These are phyloP conservation scores for Nipponacmea schrenckii DNA, from an alignment of 2,888 invertebrate species.

Conservation along the genomic window DNA sequence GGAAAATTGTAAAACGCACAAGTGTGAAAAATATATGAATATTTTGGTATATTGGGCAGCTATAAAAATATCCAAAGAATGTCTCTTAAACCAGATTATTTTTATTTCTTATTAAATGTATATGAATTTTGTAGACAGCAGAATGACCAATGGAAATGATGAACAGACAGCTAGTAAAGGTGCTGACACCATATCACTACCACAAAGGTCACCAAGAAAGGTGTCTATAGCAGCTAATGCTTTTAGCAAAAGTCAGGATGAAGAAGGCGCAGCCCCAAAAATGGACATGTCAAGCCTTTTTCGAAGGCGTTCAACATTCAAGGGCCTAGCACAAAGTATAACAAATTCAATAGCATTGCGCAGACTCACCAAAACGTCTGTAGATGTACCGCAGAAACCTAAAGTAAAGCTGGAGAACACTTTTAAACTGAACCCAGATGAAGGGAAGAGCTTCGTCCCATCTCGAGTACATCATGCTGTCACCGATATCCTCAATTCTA, in stretches of 20 bases:
- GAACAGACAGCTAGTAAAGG: neutral
- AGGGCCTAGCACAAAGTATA: constrained; percentile 13
- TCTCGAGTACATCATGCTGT: constrained; percentile 42
- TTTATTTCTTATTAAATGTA: too few relatives aligned
- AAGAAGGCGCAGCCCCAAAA: neutral
- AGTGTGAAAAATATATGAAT: too few relatives aligned
- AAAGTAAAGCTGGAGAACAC: constrained; percentile 50
- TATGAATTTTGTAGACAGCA: too few relatives aligned
- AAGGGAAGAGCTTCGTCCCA: constrained; percentile 40
- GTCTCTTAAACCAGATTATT: too few relatives aligned
- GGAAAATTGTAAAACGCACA: too few relatives aligned
- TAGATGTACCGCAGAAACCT: constrained; percentile 26
- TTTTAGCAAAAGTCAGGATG: neutral
- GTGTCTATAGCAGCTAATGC: neutral
- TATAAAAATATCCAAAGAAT: too few relatives aligned
- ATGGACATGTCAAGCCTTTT: neutral
- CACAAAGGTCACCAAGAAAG: neutral
- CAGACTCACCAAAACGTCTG: constrained; percentile 6
- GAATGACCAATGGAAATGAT: neutral
- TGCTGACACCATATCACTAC: neutral
- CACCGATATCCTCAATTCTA: constrained; percentile 40
- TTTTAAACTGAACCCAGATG: constrained; percentile 51
- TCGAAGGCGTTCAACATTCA: constrained; percentile 12
- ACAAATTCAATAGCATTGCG: constrained; percentile 10
- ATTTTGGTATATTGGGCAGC: too few relatives aligned